Percentiles rank a stretch among this genome's conserved stretches.
Conservation (phyloP, 2,888 invertebrate species). For the Vandiemenella viatica region DNA sequence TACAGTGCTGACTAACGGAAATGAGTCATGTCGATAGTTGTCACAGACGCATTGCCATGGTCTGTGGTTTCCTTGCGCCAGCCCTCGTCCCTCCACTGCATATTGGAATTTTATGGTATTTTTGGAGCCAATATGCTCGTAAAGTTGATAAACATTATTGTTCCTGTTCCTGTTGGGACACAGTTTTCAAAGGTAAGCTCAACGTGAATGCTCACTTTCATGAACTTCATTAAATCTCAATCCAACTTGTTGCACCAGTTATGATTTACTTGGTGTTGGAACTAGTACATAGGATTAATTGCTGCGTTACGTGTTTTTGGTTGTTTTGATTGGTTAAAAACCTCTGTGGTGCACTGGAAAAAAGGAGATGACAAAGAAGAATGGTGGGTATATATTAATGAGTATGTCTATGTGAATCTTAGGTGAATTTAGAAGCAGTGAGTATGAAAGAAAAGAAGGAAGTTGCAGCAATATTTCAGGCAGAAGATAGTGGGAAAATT, state of each 20-base stretch:
- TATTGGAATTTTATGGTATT: slow-evolving; percentile 42
- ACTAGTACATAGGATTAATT: too few species aligned
- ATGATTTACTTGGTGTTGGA: too few species aligned
- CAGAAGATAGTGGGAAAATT: too few species aligned
- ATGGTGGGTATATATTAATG: too few species aligned
- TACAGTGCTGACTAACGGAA: too few species aligned
- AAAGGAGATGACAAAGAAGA: too few species aligned
- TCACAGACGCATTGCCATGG: slow-evolving; percentile 1
- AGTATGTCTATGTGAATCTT: too few species aligned
- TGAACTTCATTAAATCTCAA: neutral
- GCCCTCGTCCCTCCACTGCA: slow-evolving; percentile 45
- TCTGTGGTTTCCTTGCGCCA: slow-evolving; percentile 24
- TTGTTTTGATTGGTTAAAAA: neutral
- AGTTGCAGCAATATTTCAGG: too few species aligned
- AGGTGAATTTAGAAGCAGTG: too few species aligned
- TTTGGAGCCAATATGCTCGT: slow-evolving; percentile 52
- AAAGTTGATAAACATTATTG: slow-evolving; percentile 48
- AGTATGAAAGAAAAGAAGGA: too few species aligned
- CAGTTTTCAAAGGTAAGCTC: slow-evolving; percentile 49
- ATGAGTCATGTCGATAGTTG: too few species aligned
- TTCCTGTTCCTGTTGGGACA: slow-evolving; percentile 61
- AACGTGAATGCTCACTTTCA: neutral
- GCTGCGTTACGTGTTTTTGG: neutral
- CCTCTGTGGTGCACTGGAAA: too few species aligned
- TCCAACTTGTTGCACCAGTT: neutral